phyloP scores from a whole-genome alignment of 2,113 vertebrate genomes.

The Syngnathus scovelli region DNA sequence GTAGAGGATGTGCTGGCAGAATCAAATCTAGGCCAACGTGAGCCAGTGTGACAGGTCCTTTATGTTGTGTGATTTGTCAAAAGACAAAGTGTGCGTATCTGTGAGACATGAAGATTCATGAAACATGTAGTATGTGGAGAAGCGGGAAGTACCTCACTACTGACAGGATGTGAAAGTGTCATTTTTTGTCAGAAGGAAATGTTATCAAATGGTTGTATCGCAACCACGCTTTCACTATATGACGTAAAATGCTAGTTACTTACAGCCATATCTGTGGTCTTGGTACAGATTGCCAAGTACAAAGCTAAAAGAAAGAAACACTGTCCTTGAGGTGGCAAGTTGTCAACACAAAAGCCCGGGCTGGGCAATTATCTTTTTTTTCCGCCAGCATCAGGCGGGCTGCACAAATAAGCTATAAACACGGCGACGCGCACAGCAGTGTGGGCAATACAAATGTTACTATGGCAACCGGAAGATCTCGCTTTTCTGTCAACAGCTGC shows the following conservation, averaged over 20 bases:
- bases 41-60: background rate
- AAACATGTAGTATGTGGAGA: background rate
- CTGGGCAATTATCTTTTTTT: slow-evolving; percentile 25
- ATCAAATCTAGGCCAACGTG: slow-evolving; percentile 22
- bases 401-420: slow-evolving; percentile 61
- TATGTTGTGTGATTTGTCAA: slow-evolving; percentile 3
- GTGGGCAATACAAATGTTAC: slow-evolving; percentile 66
- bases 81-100: slow-evolving; percentile 7
- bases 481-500: slow-evolving; percentile 69
- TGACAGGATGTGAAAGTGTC: slow-evolving; percentile 25
- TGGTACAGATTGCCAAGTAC: slow-evolving; percentile 8
- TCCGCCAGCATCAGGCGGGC: slow-evolving; percentile 33
- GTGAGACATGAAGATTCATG: background rate
- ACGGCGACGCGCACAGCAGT: slow-evolving; percentile 42
- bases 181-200: slow-evolving; percentile 7
- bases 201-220: slow-evolving; percentile 6
- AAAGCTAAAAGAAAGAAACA: background rate
- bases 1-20: background rate
- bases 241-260: background rate
- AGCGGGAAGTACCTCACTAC: background rate
- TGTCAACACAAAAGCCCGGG: slow-evolving; percentile 24
- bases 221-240: background rate
- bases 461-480: slow-evolving; percentile 61
- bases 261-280: background rate
- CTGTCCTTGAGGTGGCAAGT: slow-evolving; percentile 6